These are phyloP conservation scores for Spheniscus humboldti DNA, from an alignment of 2,797 vertebrate species.

Conservation along the genomic window DNA sequence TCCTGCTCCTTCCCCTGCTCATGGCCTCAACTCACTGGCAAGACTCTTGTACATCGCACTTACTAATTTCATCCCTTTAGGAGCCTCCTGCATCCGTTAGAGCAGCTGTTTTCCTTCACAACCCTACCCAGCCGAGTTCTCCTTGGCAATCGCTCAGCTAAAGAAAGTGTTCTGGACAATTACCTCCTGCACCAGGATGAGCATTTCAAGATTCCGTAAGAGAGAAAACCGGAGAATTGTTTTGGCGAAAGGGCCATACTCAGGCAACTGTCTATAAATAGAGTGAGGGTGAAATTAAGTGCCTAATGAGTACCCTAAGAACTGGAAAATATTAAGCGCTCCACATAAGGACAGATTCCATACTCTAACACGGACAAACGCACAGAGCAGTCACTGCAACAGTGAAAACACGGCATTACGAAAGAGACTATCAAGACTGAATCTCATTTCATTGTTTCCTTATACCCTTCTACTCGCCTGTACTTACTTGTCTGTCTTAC, in stretches of 20 bases:
- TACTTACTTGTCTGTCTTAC: not conserved
- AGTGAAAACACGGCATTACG: not conserved
- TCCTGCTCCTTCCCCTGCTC: not conserved
- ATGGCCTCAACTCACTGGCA: not conserved
- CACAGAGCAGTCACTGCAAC: not conserved
- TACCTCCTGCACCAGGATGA: not conserved
- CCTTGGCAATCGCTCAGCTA: not conserved
- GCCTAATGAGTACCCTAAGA: not conserved
- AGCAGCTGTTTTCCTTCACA: slow-evolving; percentile 50
- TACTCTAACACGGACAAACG: not conserved
- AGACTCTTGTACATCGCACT: not conserved
- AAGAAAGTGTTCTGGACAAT: not conserved
- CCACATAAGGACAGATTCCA: not conserved
- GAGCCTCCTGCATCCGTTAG: not conserved
- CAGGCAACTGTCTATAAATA: not conserved
- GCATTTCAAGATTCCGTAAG: not conserved
- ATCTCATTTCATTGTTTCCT: not conserved
- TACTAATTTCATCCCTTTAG: not conserved
- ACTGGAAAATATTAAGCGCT: rapidly evolving
- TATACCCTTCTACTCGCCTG: not conserved
- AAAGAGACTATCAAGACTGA: not conserved
- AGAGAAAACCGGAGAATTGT: not conserved
- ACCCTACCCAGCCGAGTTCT: not conserved
- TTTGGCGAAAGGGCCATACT: not conserved
- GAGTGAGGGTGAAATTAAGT: not conserved